phyloP scores from a whole-genome alignment of 2,888 invertebrate genomes.

The Gymnocheta viridis region DNA sequence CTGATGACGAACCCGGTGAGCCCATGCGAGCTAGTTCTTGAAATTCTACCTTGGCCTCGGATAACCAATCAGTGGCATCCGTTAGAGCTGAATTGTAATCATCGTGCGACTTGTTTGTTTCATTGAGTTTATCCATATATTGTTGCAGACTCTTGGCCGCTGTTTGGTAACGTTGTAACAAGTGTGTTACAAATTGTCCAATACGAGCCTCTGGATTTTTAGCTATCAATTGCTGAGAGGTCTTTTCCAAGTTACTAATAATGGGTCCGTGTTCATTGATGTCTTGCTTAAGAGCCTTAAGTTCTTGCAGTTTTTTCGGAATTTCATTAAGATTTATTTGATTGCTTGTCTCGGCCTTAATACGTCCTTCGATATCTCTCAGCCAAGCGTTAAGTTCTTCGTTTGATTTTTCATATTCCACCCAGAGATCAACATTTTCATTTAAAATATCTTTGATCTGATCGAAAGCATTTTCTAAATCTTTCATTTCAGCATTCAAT shows the following conservation, averaged over 20 bases:
- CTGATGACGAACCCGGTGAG: slow-evolving; percentile 88
- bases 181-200: slow-evolving; percentile 90
- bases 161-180: slow-evolving; percentile 89
- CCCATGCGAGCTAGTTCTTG: slow-evolving; percentile 88
- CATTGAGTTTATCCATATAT: slow-evolving; percentile 88
- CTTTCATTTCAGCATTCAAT: slow-evolving; percentile 87
- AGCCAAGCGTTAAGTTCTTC: slow-evolving; percentile 90
- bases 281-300: slow-evolving; percentile 85
- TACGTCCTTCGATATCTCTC: slow-evolving; percentile 89
- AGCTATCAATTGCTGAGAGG: slow-evolving; percentile 88
- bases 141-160: slow-evolving; percentile 87
- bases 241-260: slow-evolving; percentile 86
- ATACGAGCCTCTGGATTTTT: slow-evolving; percentile 92
- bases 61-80: slow-evolving; percentile 90
- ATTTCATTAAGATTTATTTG: slow-evolving; percentile 87
- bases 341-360: slow-evolving; percentile 88
- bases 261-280: slow-evolving; percentile 86
- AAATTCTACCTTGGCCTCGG: slow-evolving; percentile 89
- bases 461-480: slow-evolving; percentile 86
- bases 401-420: slow-evolving; percentile 89
- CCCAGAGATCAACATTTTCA: slow-evolving; percentile 89
- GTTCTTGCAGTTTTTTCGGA: slow-evolving; percentile 87
- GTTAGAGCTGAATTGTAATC: slow-evolving; percentile 88
- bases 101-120: slow-evolving; percentile 86
- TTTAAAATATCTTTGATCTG: slow-evolving; percentile 87